These are phyloP conservation scores for Engystomops pustulosus DNA, from an alignment of 2,113 vertebrate species.

Conservation along the genomic window DNA sequence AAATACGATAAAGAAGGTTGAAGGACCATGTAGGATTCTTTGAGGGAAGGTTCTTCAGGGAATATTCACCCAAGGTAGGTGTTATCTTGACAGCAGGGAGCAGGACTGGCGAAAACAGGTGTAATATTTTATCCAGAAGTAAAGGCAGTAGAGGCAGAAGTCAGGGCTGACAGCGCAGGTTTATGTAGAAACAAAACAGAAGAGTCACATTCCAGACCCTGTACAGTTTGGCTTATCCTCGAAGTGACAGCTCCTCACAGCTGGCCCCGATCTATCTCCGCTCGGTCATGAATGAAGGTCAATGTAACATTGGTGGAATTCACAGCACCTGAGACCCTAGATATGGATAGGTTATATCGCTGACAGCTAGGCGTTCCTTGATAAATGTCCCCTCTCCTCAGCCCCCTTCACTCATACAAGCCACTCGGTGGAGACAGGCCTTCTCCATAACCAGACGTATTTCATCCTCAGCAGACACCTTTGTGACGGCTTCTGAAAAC, in stretches of 20 bases:
- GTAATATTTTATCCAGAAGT: slow-evolving; percentile 1
- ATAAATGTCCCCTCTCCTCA: neutral
- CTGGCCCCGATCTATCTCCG: slow-evolving; percentile 25
- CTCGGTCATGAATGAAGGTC: slow-evolving; percentile 3
- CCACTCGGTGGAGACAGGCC: slow-evolving; percentile 12
- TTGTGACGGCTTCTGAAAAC: slow-evolving; percentile 18
- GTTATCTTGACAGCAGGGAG: slow-evolving; percentile 9
- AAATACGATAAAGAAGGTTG: too few species aligned
- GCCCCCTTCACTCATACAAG: slow-evolving; percentile 7
- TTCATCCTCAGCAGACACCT: slow-evolving; percentile 39
- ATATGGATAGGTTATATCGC: neutral
- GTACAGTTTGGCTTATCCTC: slow-evolving; percentile 24
- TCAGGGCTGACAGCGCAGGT: neutral
- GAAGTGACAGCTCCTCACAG: slow-evolving; percentile 36
- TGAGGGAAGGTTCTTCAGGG: neutral
- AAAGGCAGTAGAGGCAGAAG: neutral
- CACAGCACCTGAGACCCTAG: slow-evolving; percentile 37
- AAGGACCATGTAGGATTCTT: too few species aligned
- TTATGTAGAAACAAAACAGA: slow-evolving; percentile 39
- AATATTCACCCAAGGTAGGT: neutral
- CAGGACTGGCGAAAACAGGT: neutral
- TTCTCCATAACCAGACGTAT: slow-evolving; percentile 34
- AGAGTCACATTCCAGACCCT: slow-evolving; percentile 6
- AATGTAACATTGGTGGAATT: slow-evolving; percentile 24
- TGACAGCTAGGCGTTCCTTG: slow-evolving; percentile 6